phyloP scores from a whole-genome alignment of 2,797 vertebrate genomes.

The Silurus aristotelis region DNA sequence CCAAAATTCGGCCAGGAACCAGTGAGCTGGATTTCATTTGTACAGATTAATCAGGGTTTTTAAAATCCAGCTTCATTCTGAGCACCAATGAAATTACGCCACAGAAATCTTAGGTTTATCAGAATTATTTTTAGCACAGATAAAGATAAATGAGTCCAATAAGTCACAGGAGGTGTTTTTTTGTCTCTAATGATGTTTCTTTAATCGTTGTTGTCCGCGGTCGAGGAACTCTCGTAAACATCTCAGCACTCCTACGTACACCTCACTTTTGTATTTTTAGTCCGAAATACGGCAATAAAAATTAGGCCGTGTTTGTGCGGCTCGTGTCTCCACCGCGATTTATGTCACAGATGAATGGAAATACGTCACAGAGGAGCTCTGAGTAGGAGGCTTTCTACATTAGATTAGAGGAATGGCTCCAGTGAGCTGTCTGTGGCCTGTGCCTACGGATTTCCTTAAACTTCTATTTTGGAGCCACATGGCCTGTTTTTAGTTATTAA shows the following conservation, averaged over 20 bases:
- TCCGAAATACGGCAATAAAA: constrained; percentile 63
- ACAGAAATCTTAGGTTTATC: neutral
- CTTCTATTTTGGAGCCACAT: constrained; percentile 69
- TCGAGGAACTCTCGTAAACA: constrained; percentile 71
- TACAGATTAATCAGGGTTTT: neutral
- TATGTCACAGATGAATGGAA: constrained; percentile 69
- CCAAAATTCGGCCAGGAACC: constrained; percentile 37
- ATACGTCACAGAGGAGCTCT: constrained; percentile 64
- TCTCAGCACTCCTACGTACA: constrained; percentile 63
- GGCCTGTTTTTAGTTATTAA: constrained; percentile 72
- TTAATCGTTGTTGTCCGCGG: constrained; percentile 45
- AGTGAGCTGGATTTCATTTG: constrained; percentile 6
- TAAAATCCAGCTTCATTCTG: neutral
- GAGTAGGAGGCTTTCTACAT: constrained; percentile 75
- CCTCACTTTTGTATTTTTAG: constrained; percentile 64
- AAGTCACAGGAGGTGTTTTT: constrained; percentile 20
- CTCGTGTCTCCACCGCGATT: constrained; percentile 68
- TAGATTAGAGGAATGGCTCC: constrained; percentile 60
- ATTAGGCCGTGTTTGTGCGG: constrained; percentile 72
- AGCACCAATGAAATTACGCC: neutral
- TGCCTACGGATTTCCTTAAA: constrained; percentile 66
- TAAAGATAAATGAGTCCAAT: constrained; percentile 25
- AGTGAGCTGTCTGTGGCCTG: constrained; percentile 64
- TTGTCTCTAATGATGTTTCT: constrained; percentile 41
- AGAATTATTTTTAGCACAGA: constrained; percentile 3